phyloP scores from a whole-genome alignment of 2,113 vertebrate species.

The Eclectus roratus region DNA sequence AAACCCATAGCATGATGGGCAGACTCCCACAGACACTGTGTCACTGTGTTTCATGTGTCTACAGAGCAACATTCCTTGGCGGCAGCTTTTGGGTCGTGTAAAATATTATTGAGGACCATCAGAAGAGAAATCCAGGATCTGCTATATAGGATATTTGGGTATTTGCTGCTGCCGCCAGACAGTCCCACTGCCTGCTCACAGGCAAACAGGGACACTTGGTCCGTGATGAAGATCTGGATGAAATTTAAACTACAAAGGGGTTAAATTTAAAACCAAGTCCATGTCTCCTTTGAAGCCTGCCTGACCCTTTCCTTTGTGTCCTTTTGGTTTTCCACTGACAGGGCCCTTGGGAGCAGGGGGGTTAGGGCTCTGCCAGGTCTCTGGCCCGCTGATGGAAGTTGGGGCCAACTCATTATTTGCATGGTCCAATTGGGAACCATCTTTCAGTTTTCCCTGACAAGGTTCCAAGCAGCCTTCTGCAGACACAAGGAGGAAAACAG shows the following conservation, averaged over 20 bases:
- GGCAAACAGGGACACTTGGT: background rate
- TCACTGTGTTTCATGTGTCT: background rate
- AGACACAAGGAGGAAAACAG: background rate
- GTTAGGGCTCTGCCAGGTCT: constrained; percentile 1
- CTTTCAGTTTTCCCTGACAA: constrained; percentile 59
- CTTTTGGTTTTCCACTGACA: background rate
- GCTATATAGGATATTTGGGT: fast-evolving
- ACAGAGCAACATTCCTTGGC: background rate
- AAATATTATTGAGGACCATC: background rate
- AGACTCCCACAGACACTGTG: background rate
- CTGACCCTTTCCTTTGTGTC: background rate
- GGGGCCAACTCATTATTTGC: background rate
- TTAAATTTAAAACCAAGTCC: constrained; percentile 49
- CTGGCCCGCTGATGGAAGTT: background rate
- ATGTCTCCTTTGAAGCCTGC: constrained; percentile 32
- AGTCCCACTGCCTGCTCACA: background rate
- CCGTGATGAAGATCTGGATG: constrained; percentile 14
- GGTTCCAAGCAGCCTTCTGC: constrained; percentile 16
- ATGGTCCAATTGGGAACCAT: constrained; percentile 46
- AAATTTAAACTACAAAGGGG: constrained; percentile 37
- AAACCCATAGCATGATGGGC: background rate
- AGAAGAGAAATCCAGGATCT: background rate
- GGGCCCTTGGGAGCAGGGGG: background rate
- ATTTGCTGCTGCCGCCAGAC: background rate
- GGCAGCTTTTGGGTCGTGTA: background rate